Evolutionary conservation across 2,888 invertebrate species (phyloP).

Genomic region (Rugalucina vietnamica): DNA sequence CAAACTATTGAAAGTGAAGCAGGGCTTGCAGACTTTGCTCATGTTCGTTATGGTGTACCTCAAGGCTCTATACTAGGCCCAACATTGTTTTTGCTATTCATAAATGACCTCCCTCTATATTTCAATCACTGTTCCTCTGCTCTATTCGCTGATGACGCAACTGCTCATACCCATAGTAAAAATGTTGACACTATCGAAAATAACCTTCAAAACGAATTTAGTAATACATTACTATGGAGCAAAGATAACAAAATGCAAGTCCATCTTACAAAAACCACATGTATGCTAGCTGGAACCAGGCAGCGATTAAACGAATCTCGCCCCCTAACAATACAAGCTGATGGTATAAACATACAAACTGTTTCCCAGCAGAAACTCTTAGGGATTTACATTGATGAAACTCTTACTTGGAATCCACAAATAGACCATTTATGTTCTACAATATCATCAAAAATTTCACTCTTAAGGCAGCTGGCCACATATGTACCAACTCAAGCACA

Average conservation of each 20-base stretch:
- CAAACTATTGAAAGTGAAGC: too few species aligned
- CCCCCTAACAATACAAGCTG: neutral
- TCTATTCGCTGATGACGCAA: neutral
- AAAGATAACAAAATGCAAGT: neutral
- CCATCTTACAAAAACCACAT: neutral
- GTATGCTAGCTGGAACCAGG: neutral
- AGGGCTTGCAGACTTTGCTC: too few species aligned
- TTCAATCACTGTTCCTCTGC: neutral
- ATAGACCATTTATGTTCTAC: neutral
- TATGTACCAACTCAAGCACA: neutral
- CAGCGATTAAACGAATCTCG: neutral
- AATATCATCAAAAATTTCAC: neutral
- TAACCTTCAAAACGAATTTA: neutral
- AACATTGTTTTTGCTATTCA: neutral
- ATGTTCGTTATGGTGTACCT: too few species aligned
- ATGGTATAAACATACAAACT: neutral
- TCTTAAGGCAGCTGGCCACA: neutral
- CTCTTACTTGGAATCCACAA: neutral
- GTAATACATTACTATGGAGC: neutral
- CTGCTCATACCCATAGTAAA: neutral
- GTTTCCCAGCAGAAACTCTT: neutral
- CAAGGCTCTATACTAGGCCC: neutral
- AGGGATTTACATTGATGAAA: neutral
- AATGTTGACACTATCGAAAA: neutral
- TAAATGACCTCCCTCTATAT: neutral